These are phyloP conservation scores for Mustela nigripes DNA, from an alignment of 2,113 vertebrate species.

Conservation along the genomic window DNA sequence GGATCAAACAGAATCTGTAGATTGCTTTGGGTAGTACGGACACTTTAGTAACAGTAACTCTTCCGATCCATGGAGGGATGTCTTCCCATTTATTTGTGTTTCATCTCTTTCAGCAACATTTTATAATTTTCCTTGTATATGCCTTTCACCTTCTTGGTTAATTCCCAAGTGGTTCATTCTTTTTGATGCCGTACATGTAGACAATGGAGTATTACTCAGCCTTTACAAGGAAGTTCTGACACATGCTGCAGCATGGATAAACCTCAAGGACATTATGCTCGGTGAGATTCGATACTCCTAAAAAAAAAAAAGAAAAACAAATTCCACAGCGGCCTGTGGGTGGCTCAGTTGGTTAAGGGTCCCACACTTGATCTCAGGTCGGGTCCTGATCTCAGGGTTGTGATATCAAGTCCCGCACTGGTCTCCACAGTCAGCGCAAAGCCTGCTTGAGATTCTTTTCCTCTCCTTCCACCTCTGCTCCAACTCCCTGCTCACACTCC, in stretches of 20 bases:
- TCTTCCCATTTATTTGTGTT: neutral
- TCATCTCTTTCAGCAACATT: neutral
- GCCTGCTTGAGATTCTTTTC: neutral
- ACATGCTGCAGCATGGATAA: neutral
- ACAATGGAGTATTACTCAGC: neutral
- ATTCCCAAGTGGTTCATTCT: neutral
- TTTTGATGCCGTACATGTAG: neutral
- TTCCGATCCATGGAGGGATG: neutral
- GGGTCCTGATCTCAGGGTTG: neutral
- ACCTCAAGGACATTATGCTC: neutral
- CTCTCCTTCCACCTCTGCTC: neutral
- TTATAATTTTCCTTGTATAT: neutral
- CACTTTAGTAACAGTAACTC: neutral
- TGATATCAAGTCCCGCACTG: fast-evolving
- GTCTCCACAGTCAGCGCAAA: neutral
- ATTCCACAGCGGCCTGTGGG: neutral
- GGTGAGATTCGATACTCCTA: neutral
- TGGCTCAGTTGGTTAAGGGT: neutral
- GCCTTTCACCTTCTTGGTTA: neutral
- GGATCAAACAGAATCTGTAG: neutral
- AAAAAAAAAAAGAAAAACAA: neutral
- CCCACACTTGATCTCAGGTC: neutral
- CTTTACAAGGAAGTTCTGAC: neutral
- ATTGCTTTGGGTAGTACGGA: neutral
- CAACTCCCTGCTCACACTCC: neutral